Base-by-base conservation (phyloP, 2,888 invertebrate genomes). In the Linyphia triangularis region DNA sequence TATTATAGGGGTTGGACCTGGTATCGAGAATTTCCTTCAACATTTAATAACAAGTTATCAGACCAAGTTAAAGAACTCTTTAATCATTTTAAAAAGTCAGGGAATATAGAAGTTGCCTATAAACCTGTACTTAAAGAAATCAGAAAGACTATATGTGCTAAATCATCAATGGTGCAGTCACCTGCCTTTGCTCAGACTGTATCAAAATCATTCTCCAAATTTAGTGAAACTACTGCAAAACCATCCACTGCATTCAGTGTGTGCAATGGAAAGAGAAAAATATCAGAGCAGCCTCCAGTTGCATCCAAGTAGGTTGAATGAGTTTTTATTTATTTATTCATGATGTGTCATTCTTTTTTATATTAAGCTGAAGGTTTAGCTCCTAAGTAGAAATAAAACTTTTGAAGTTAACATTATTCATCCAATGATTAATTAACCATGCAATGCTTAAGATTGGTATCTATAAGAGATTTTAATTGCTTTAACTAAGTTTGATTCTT, bases 11-110 rank as follows among this genome's bases (percentile, higher is more conserved):
- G 43, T n/a, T 33, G 61, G 0, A 5, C n/a, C 1, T 51, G 4
- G 4, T 69, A 65, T 37, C 40, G 40, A 22, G 67, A 67, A 37
- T 67, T 84, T 59, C 19, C 40, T 77, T 84, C 75, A 69, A 51
- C 75, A 9, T 59, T 84, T 37, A 59, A 84, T n/a, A 19, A 51
- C n/a, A 22, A 30, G 4, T 26, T 84, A 40, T 65, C 67, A 2
- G 24, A 37, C 10, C 30, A 26, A 7, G 51, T 77, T 16, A 75
- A 30, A 13, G 30, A 84, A 19, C 16, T 84, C 4, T n/a, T 59
- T 13, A 67, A 40, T 9, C 24, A 77, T 1, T 84, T 84, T 13
- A 69, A 75, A 33, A 43, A 4, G 22, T 57, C n/a, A 26, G 84
- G 75, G 19, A 69, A 28, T 26, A 22, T 84, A 3, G 37, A 67